Evolutionary conservation across 2,797 vertebrate species (phyloP).

Genomic region (Amblyraja radiata): DNA sequence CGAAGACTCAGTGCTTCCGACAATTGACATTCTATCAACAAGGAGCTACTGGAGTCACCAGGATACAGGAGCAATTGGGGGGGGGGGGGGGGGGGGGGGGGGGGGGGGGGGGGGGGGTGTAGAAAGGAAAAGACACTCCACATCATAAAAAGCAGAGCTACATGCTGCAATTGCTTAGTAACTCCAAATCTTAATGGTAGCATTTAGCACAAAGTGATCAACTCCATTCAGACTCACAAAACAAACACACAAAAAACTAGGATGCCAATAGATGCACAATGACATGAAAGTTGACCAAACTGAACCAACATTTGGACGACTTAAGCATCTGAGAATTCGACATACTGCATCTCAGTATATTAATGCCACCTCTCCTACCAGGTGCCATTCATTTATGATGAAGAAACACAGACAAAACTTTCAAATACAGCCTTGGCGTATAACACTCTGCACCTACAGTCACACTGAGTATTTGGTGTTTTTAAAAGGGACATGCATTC

Average conservation of each 20-base stretch:
- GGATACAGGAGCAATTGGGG: not conserved
- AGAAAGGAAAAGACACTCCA: not conserved
- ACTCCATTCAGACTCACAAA: not conserved
- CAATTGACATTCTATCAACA: not conserved
- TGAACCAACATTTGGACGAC: not conserved
- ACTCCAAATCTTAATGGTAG: not conserved
- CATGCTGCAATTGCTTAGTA: not conserved
- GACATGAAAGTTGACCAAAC: not conserved
- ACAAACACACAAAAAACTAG: not conserved
- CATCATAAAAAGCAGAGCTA: not conserved
- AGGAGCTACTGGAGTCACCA: not conserved
- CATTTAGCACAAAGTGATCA: not conserved
- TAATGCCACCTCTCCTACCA: not conserved
- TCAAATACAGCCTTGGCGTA: not conserved
- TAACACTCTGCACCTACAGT: not conserved
- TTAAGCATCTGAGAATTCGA: constrained; percentile 1
- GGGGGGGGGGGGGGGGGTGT: too few species aligned
- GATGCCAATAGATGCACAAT: not conserved
- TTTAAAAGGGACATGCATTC: not conserved
- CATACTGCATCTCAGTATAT: not conserved
- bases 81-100: too few species aligned
- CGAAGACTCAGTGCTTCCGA: not conserved
- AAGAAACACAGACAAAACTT: not conserved
- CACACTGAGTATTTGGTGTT: not conserved
- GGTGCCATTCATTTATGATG: not conserved